Base-by-base conservation (phyloP, 2,888 invertebrate genomes). In the Polydrusus tereticollis region DNA sequence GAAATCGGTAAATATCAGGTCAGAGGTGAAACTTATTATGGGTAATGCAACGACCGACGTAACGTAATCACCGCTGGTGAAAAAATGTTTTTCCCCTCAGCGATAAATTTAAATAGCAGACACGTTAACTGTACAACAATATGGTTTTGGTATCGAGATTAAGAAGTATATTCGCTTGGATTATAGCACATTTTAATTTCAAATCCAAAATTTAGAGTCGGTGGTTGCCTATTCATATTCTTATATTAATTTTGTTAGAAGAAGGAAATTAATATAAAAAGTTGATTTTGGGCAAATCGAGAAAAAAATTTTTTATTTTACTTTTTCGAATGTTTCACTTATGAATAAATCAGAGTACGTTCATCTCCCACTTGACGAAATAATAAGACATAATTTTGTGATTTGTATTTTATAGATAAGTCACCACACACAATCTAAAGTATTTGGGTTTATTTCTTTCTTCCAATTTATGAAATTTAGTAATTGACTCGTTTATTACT, bases 11-110 rank as follows among this genome's bases (percentile, higher is more conserved):
- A 73, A 73, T 73, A 73, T 36, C 73, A 62, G 73, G 73, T 65
- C 73, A 72, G 55, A 72, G 72, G 72, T 72, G 72, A 72, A 64
- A 45, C 72, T 69, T 67, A 72, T 72, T 72, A 72, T 63, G 67
- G 65, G 36, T 57, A 64, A 72, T 58, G 68, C 29, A 72, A 58
- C 68, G 20, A 67, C 26, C 57, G 67, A 60, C 58, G 69, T 29
- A 72, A 72, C 60, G 36, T 38, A 68, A 60, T 29, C 60, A 68
- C 50, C 58, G 47, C 23, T 41, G 60, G 58, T 60, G 41, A 62
- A 68, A 68, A 68, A 68, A 50, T 67, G 10, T 23, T 57, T 43
- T 66, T 41, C 41, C 57, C 58, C 33, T 20, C 57, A 47, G 58
- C 59, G 12, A 67, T 67, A 67, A 67, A 67, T 67, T 67, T 59